Percentiles rank a stretch among this genome's conserved stretches.
Evolutionary conservation across 35 echinoderm and acorn worm species (phyloP).

Genomic region (Patiria miniata): DNA sequence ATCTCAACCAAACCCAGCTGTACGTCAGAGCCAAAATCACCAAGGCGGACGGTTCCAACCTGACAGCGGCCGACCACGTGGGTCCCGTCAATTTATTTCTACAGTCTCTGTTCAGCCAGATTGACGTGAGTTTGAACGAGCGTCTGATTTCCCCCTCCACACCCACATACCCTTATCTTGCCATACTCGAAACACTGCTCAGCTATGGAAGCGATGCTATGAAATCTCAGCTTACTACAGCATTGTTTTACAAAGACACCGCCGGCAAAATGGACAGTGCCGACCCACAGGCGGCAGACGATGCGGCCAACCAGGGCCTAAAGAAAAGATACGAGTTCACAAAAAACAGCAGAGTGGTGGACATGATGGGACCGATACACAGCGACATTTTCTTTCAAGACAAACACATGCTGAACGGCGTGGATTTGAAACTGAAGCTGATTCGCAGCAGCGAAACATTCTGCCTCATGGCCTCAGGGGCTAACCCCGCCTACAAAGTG

Average conservation of each 20-base stretch:
- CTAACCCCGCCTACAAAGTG: conserved; percentile 22
- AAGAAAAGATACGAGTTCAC: conserved; percentile 46
- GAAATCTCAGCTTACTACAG: conserved; percentile 44
- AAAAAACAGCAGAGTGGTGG: conserved; percentile 36
- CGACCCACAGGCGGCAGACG: conserved; percentile 22
- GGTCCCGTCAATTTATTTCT: conserved; percentile 65
- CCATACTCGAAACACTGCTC: conserved; percentile 65
- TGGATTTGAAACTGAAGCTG: conserved; percentile 49
- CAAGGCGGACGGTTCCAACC: conserved; percentile 25
- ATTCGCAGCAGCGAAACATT: conserved; percentile 27
- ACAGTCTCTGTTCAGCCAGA: conserved; percentile 59
- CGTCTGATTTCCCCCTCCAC: conserved; percentile 15
- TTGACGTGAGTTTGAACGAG: conserved; percentile 62
- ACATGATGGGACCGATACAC: conserved; percentile 70
- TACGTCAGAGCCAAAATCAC: conserved; percentile 65
- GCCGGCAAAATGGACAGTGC: conserved; percentile 42
- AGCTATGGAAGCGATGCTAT: conserved; percentile 46
- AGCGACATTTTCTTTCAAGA: conserved; percentile 77
- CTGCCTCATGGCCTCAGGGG: conserved; percentile 45
- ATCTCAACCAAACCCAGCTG: conserved; percentile 51
- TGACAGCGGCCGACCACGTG: conserved; percentile 9
- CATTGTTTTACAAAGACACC: conserved; percentile 72
- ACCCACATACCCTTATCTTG: conserved; percentile 57
- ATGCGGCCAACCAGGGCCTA: conserved; percentile 38
- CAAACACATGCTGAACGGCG: conserved; percentile 49